Base-by-base conservation (phyloP, 2,888 invertebrate genomes). In the Pollenia labialis region DNA sequence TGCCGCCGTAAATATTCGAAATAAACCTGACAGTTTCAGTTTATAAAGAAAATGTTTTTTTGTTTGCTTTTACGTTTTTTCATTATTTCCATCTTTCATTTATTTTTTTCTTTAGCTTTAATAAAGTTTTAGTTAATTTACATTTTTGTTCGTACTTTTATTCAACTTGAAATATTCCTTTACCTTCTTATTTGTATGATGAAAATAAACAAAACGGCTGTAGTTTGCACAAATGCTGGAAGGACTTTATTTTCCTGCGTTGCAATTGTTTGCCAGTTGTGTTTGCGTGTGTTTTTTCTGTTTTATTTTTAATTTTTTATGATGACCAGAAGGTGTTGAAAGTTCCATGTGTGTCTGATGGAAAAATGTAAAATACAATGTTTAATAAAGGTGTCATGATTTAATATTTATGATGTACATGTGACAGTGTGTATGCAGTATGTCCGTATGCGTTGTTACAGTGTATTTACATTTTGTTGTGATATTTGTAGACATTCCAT, bases 361-460 rank as follows among this genome's bases (percentile, higher is more conserved):
- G 3, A 8, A 72, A 44, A 40, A 18, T 48, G 42, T 32, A 16
- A 40, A 74, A 60, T 48, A 56, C 14, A 32, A 40, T 60, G n/a
- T 74, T 68, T 58, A 76, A 69, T 62, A 71, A 69, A 64, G 56
- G 56, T 83, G 72, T 66, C 83, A 68, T 72, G 50, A 72, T 83
- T 77, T 68, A 71, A 77, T 71, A 72, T 77, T 72, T 77, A 83
- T 83, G 18, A 75, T 16, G 23, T 23, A 52, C 32, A 32, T 32
- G 32, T 32, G 32, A 4, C 32, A 32, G 32, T 32, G 32, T 12
- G 18, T 11, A 44, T 66, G 16, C 32, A 32, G 32, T 32, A 6
- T 12, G 18, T 11, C 23, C 56, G 23, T 48, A 2, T 40, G 0
- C 18, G n/a, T 52, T 7, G 12, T 32, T 48, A 16, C 40, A 12